Base-by-base conservation (phyloP, 35 echinoderm and acorn worm genomes). In the Ophiothrix spiculata region DNA sequence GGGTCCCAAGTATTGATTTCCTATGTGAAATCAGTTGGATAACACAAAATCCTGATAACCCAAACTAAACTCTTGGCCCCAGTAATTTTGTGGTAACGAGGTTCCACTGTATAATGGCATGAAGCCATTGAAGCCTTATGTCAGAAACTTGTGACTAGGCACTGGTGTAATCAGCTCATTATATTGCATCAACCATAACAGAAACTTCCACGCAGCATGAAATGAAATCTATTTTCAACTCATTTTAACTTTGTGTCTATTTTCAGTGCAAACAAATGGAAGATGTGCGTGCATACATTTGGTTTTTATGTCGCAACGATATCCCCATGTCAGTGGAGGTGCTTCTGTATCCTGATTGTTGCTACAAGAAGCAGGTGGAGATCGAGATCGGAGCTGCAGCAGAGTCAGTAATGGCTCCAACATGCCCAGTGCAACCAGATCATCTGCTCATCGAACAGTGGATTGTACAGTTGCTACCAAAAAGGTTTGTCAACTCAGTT, bases 291-390 rank as follows among this genome's bases (percentile, higher is more conserved):
- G 80, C 88, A 0, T 90, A 98, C 39, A 93, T 98, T 32, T 83
- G 86, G 76, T 94, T 94, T 36, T 78, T 98, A 49, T 98, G 89
- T 54, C 91, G 85, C 73, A 98, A 98, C 75, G 85, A 90, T 46
- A 98, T 98, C 49, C 95, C 95, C 16, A 85, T 98, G 85, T 98
- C 95, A 19, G 87, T 98, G 25, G 95, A 98, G 74, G 95, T 94
- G 12, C 86, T 98, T 40, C 82, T 94, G 46, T 93, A 91, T 56
- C 91, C 95, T 39, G 95, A 98, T 39, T 98, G 95, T 86, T 98
- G 91, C 82, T 83, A 75, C 77, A 69, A 42, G 16, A 77, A 79
- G 36, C 79, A 94, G 12, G 75, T 79, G 8, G 80, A 74, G 40
- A 92, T 89, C 28, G 88, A 87, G 39, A 87, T 92, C 17, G 92